Evolutionary conservation across 2,888 invertebrate species (phyloP).

Genomic region (Cheiracanthium punctorium): DNA sequence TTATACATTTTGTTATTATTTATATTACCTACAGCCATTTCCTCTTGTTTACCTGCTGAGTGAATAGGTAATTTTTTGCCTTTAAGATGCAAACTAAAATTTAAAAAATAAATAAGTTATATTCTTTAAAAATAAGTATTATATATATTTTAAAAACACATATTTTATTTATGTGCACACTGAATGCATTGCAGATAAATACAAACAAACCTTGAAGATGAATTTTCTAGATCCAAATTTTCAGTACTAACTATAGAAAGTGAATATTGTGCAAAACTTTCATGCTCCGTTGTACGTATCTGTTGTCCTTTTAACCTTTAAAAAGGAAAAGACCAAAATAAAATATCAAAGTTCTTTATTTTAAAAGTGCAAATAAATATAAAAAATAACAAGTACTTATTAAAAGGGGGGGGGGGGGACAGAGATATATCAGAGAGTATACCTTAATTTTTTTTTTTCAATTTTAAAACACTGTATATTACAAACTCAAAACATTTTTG

Average conservation of each 20-base stretch:
- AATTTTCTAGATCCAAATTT: not conserved
- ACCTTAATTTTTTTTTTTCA: too few species aligned
- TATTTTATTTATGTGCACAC: too few species aligned
- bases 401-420: too few species aligned
- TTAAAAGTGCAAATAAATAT: too few species aligned
- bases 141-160: too few species aligned
- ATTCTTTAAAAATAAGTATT: too few species aligned
- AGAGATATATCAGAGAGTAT: too few species aligned
- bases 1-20: not conserved
- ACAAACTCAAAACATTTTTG: too few species aligned
- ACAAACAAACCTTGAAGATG: conserved; percentile 18
- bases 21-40: not conserved
- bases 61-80: conserved; percentile 58
- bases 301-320: conserved; percentile 46
- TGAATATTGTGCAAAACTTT: not conserved
- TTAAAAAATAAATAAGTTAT: not conserved
- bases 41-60: conserved; percentile 7
- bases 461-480: too few species aligned
- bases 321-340: not conserved
- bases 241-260: not conserved
- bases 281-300: conserved; percentile 13
- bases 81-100: conserved; percentile 48
- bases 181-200: not conserved
- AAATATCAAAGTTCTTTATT: too few species aligned
- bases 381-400: too few species aligned